These are phyloP conservation scores for Chrysodeixis includens DNA, from an alignment of 2,888 invertebrate species.

Conservation along the genomic window DNA sequence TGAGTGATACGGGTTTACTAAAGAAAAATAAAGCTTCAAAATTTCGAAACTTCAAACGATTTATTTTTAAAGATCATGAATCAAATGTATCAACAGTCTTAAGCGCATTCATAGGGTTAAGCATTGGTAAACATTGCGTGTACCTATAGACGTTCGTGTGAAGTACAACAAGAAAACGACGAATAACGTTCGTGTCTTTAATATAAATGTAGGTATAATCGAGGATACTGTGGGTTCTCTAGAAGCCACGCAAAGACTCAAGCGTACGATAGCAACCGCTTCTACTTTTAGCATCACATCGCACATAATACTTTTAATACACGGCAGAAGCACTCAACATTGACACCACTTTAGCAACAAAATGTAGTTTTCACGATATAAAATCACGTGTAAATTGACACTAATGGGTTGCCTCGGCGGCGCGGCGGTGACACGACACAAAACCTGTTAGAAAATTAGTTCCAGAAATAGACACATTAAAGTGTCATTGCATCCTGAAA, in stretches of 20 bases:
- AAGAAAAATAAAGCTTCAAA: conserved; percentile 45
- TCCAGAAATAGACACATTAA: conserved; percentile 51
- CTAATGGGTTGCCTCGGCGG: conserved; percentile 46
- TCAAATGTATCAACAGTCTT: conserved; percentile 28
- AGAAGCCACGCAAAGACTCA: background rate
- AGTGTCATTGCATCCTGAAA: conserved; percentile 30
- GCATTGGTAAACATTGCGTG: background rate
- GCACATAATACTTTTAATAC: background rate
- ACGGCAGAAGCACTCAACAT: conserved; percentile 16
- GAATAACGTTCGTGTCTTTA: background rate
- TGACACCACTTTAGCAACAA: conserved; percentile 34
- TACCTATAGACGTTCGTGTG: background rate
- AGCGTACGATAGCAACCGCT: background rate
- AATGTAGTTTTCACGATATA: conserved; percentile 57
- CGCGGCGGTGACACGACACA: conserved; percentile 46
- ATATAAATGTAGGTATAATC: background rate
- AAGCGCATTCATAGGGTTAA: conserved; percentile 21
- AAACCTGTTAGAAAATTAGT: conserved; percentile 45
- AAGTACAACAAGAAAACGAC: background rate
- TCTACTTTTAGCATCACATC: background rate
- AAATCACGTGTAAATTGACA: conserved; percentile 64
- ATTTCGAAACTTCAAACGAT: conserved; percentile 51
- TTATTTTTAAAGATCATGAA: conserved; percentile 39
- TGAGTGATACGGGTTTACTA: conserved; percentile 46
- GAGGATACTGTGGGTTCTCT: background rate